Base-by-base conservation (phyloP, 2,113 vertebrate species). In the Crotalus tigris region DNA sequence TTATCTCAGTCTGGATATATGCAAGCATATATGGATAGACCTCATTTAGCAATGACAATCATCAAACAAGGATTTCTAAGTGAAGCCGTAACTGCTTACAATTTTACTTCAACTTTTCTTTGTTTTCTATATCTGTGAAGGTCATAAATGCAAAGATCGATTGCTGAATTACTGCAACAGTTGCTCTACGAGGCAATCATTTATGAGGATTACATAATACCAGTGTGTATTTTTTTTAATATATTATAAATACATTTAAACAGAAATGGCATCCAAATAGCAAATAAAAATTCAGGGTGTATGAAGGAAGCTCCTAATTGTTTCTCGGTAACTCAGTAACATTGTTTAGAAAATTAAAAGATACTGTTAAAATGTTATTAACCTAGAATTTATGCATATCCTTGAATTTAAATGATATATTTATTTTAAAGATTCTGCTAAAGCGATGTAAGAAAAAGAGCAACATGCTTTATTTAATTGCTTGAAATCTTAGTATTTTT, bases 341-440 rank as follows among this genome's bases (percentile, higher is more conserved):
- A 94, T 24, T 10, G 29, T 2, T 49, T 13, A 93, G 2, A 75
- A 3, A 49, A 11, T 89, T 90, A 91, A 93, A 51, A 11, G 33
- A 91, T 85, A 4, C 19, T 59, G 0, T 46, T 44, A 88, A 90
- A 59, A 11, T 33, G 89, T 57, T 91, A 17, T 94, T 46, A 49
- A 88, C 75, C 15, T 90, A 53, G 21, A 33, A 55, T 0, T 11
- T 91, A 13, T 10, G 0, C 92, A 54, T 44, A 3, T 26, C 85
- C 10, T 86, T 51, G 89, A 0, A 90, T 89, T 49, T 92, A 5
- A 93, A 58, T 23, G 0, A 7, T 85, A 21, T 1, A 91, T n/a
- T 92, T 10, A 2, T 86, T 61, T 3, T 26, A 24, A 88, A 94
- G 64, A 49, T 95, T 94, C 21, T 91, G 69, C 87, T 93, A 89